phyloP scores from a whole-genome alignment of 2,113 vertebrate genomes.

The Mastomys coucha region DNA sequence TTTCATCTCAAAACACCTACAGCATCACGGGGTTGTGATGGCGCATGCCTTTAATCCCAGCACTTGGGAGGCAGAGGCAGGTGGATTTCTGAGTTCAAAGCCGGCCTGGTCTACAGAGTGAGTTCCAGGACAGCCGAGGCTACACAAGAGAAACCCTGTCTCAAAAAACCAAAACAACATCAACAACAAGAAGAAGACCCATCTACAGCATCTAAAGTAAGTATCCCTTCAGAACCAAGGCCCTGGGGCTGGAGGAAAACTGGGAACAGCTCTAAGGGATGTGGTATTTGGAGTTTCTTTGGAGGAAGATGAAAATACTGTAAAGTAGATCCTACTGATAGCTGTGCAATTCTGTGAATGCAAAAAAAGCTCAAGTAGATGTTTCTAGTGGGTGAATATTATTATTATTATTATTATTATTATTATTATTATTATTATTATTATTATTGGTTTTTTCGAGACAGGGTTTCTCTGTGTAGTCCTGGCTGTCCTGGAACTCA shows the following conservation, averaged over 20 bases:
- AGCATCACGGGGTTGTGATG: not conserved
- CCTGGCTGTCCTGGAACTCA: no score
- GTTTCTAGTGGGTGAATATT: not conserved
- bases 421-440: not conserved
- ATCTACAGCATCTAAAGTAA: not conserved
- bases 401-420: not conserved
- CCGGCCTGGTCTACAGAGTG: no score
- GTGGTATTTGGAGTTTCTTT: slow-evolving; percentile 38
- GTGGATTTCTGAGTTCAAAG: no score
- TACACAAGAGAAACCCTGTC: no score
- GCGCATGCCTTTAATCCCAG: no score
- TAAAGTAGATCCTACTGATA: slow-evolving; percentile 1
- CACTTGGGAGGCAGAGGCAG: no score
- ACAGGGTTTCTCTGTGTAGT: no score
- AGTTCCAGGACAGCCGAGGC: no score
- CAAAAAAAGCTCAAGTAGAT: not conserved
- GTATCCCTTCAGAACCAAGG: slow-evolving; percentile 38
- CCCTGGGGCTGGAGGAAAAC: not conserved
- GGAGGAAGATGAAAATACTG: slow-evolving; percentile 8
- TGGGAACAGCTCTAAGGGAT: not conserved
- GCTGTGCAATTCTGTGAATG: slow-evolving; percentile 35
- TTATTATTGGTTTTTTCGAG: no score
- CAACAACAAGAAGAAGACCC: no score
- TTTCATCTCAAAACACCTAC: not conserved
- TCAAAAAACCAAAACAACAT: no score